Base-by-base conservation (phyloP, 2,797 vertebrate genomes). In the Coilia nasus region DNA sequence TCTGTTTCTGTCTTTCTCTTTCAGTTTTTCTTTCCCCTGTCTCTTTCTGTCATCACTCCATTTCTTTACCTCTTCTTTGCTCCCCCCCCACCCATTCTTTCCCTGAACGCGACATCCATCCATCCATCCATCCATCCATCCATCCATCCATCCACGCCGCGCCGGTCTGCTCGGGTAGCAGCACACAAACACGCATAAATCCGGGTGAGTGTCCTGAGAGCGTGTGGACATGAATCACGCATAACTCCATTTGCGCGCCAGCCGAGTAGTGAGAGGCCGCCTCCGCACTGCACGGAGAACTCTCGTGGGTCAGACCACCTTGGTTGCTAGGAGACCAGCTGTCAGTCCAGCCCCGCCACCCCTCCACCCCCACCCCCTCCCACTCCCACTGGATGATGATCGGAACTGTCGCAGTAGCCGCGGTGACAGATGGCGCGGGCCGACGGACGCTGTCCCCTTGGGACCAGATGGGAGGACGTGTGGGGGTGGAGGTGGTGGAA, bases 341-440 rank as follows among this genome's bases (percentile, higher is more conserved):
- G 91, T 92, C 91, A 88, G 87, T 87, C 89, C 91, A 21, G 15
- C 67, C 25, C 90, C 89, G 87, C 85, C 23, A 83, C 60, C n/a
- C 21, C 50, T 14, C 86, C 50, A 54, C 14, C 23, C 2, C 6
- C 6, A 25, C 9, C 11, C 62, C 64, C 25, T 25, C 25, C 64
- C 12, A 12, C 14, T 11, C 25, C 28, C 31, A 41, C 31, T 28
- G 25, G 25, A 28, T 78, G 71, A 44, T 78, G 31, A 78, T 44
- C 14, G 87, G 91, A 91, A 87, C 89, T 86, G 87, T 90, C 89
- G 85, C 91, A 83, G 89, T 92, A 90, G 86, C 91, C 88, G 91
- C 87, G 50, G 90, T 91, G 92, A 94, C 95, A 95, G 94, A 96
- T 96, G 94, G 95, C 89, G 88, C 89, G 85, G 90, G 88, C 93